Evolutionary conservation across 2,797 vertebrate species (phyloP), one percentile per base, ranked within the genome.

Genomic region (Sphenodon punctatus): DNA sequence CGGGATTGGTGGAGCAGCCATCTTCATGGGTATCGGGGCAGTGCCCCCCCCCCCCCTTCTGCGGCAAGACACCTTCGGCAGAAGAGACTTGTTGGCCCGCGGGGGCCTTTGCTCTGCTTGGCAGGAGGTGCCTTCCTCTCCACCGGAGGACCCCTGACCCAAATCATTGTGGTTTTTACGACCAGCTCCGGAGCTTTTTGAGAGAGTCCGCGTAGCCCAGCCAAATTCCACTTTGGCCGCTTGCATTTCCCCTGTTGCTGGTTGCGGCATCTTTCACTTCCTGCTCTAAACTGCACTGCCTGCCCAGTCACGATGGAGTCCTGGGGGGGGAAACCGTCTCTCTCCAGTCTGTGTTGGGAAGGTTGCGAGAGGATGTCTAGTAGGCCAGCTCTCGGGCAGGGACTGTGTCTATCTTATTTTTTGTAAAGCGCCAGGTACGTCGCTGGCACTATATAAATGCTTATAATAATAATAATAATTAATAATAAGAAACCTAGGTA

Each of bases 1-100:
- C 88, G 90, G 90, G 92, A 92, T 94, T 94, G 87, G 89, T 78
- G 11, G 92, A 92, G 91, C 95, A 94, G 95, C 96, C 93, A 94
- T 95, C 88, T 90, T 71, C 91, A 92, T 91, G 92, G 78, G 86
- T 94, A 94, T 93, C 66, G 38, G 63, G 89, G 88, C 87, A 32
- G 48, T 4, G 43, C n/a, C 3, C 88, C 51, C 69, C 87, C 64
- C 42, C n/a, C 65, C 78, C 34, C 30, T 32, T 20, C 23, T 10
- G 11, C 17, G 58, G 75, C 7, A 73, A 78, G 75, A 67, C 75
- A 72, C 65, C 82, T 74, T 6, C 9, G 1, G 56, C 43, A 59
- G 30, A 39, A 1, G 0, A 27, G 74, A 27, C 80, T 64, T 80
- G 80, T 81, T 68, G 66, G 51, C 32, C 19, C 39, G 0, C n/a